phyloP scores from a whole-genome alignment of 1,140 invertebrate genomes.

The Lysiphlebus fabarum region DNA sequence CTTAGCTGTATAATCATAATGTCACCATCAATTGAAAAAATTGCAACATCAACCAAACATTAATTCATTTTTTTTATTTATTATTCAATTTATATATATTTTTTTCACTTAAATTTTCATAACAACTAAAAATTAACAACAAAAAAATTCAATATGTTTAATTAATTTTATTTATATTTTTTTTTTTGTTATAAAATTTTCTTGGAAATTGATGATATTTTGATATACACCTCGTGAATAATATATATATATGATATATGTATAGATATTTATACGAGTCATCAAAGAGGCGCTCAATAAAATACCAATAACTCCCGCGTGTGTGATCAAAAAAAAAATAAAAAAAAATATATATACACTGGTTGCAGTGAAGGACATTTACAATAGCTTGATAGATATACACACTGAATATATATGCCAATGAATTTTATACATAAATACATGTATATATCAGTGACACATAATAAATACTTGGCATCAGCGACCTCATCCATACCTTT shows the following conservation, averaged over 20 bases:
- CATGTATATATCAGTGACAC: too few relatives aligned
- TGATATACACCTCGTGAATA: constrained; percentile 12
- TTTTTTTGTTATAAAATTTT: constrained; percentile 2
- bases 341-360: background rate
- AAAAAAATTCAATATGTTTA: too few relatives aligned
- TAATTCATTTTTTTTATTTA: too few relatives aligned
- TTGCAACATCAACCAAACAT: background rate
- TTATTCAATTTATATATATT: too few relatives aligned
- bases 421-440: too few relatives aligned
- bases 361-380: constrained; percentile 27
- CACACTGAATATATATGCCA: constrained; percentile 7
- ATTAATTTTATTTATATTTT: too few relatives aligned
- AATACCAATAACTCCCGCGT: constrained; percentile 46
- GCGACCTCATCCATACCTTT: too few relatives aligned
- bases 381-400: constrained; percentile 33
- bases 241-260: too few relatives aligned
- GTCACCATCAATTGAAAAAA: constrained; percentile 1
- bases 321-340: background rate
- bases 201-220: constrained; percentile 15
- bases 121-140: too few relatives aligned
- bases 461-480: too few relatives aligned
- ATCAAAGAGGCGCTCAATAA: constrained; percentile 35
- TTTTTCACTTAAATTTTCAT: too few relatives aligned
- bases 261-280: too few relatives aligned
- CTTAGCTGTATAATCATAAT: constrained; percentile 31